Evolutionary conservation across 2,797 vertebrate genomes (phyloP).

Genomic region (Dicrostonyx torquatus): DNA sequence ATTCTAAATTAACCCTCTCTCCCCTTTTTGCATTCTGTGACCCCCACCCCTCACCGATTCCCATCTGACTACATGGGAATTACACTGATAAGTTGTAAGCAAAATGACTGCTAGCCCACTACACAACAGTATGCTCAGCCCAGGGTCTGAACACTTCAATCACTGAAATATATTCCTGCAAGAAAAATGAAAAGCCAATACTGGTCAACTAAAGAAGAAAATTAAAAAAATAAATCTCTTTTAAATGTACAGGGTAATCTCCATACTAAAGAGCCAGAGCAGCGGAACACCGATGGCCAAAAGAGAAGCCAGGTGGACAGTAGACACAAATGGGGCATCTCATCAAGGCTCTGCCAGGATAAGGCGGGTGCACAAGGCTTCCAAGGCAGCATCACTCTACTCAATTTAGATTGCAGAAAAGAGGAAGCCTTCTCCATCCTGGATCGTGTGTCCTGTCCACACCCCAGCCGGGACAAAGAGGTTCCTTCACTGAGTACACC

Average conservation of each 20-base stretch:
- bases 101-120: not conserved
- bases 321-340: not conserved
- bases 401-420: not conserved
- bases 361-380: not conserved
- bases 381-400: too few relatives aligned
- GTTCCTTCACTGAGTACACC: not conserved
- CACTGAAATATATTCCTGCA: not conserved
- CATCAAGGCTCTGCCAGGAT: not conserved
- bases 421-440: not conserved
- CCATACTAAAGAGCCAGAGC: not conserved
- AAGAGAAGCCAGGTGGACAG: not conserved
- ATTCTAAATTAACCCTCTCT: not conserved
- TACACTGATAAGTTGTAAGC: not conserved
- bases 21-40: not conserved
- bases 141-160: not conserved
- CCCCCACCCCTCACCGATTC: not conserved
- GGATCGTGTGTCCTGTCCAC: rapidly evolving
- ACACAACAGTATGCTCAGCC: not conserved
- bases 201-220: not conserved
- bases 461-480: not conserved
- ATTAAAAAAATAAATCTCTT: not conserved
- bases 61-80: not conserved
- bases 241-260: not conserved
- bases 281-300: not conserved
- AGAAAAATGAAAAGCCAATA: conserved; percentile 18